Conservation (phyloP, 1,140 invertebrate genomes). For the Lycorma delicatula region DNA sequence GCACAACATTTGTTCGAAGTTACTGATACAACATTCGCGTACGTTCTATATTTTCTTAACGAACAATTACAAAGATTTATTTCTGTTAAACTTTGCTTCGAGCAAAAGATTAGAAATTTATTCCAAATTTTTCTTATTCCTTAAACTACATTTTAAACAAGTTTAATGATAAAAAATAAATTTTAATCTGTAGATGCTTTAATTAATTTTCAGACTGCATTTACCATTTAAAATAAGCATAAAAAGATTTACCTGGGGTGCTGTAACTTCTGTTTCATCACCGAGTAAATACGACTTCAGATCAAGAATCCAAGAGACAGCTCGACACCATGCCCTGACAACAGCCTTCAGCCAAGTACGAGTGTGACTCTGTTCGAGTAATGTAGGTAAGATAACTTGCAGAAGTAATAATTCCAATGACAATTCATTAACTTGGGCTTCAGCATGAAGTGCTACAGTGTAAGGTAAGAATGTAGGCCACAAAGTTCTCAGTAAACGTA, state of each 20-base stretch:
- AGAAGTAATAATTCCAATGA: constrained; percentile 87
- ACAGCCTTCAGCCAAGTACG: constrained; percentile 84
- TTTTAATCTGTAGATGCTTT: too few species aligned
- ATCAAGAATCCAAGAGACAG: constrained; percentile 75
- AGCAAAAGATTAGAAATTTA: too few species aligned
- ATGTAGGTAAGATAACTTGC: constrained; percentile 86
- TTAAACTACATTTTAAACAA: too few species aligned
- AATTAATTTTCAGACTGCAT: too few species aligned
- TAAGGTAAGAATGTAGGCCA: constrained; percentile 90
- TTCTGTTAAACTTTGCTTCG: too few species aligned
- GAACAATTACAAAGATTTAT: too few species aligned
- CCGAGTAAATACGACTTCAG: constrained; percentile 84
- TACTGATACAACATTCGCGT: too few species aligned
- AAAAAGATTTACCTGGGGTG: neutral
- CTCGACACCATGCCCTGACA: constrained; percentile 80
- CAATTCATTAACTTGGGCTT: constrained; percentile 74
- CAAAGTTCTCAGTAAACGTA: constrained; percentile 72
- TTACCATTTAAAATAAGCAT: too few species aligned
- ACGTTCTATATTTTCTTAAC: too few species aligned
- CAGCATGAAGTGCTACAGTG: constrained; percentile 70
- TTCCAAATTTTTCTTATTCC: too few species aligned
- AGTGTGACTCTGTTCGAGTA: constrained; percentile 93
- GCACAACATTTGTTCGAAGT: too few species aligned
- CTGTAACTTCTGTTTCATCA: constrained; percentile 42
- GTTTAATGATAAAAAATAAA: too few species aligned